phyloP scores from a whole-genome alignment of 2,113 vertebrate species.

The Aplodontia rufa region DNA sequence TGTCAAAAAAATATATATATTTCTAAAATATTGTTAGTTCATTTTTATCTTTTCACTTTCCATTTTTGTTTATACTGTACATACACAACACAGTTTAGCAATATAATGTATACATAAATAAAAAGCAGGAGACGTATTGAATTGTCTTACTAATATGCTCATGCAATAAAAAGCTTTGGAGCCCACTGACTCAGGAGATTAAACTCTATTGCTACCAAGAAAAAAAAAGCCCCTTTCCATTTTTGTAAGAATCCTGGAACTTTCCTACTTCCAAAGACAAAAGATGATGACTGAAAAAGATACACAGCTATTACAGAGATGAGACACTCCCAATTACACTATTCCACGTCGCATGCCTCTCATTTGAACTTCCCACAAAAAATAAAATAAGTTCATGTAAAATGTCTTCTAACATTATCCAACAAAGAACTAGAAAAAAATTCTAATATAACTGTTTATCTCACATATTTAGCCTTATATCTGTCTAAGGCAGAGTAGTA shows the following conservation, averaged over 20 bases:
- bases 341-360: background rate
- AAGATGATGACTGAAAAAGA: background rate
- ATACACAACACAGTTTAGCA: background rate
- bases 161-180: background rate
- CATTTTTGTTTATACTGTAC: background rate
- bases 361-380: background rate
- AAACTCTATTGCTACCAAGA: background rate
- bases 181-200: background rate
- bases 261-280: background rate
- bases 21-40: background rate
- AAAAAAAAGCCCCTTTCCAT: background rate
- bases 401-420: background rate
- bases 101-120: conserved; percentile 14
- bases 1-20: background rate
- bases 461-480: background rate
- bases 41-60: background rate
- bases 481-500: background rate
- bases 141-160: background rate
- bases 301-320: background rate
- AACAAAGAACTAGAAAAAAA: background rate
- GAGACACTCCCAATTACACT: background rate
- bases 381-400: background rate
- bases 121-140: background rate
- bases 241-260: background rate
- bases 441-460: background rate